phyloP scores from a whole-genome alignment of 2,113 vertebrate species.

The Microcebus murinus region DNA sequence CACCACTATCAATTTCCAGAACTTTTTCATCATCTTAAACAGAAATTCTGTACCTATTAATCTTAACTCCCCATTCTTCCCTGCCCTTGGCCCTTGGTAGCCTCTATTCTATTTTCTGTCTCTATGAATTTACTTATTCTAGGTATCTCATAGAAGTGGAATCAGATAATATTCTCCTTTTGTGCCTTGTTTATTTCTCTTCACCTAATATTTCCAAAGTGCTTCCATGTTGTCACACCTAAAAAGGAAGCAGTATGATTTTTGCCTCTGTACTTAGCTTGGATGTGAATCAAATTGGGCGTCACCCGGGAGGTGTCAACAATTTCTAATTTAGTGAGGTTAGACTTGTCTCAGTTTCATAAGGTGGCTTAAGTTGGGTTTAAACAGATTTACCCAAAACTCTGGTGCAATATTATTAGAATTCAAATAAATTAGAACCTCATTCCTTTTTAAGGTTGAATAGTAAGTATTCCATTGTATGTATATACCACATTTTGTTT shows the following conservation, averaged over 20 bases:
- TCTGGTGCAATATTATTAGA: conserved; percentile 20
- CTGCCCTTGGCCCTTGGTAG: neutral
- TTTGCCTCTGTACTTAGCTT: neutral
- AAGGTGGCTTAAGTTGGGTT: conserved; percentile 39
- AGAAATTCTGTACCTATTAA: neutral
- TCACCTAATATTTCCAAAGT: neutral
- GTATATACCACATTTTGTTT: neutral
- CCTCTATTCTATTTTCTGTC: neutral
- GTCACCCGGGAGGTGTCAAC: neutral
- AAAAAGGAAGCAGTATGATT: neutral
- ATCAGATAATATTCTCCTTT: neutral
- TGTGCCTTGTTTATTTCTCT: neutral
- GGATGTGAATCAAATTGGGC: neutral
- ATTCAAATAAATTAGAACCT: conserved; percentile 55
- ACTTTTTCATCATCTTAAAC: neutral
- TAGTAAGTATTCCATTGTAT: conserved; percentile 1
- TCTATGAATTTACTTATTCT: neutral
- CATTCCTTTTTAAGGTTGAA: neutral
- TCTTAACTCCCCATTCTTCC: neutral
- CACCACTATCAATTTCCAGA: neutral
- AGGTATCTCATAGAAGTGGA: neutral
- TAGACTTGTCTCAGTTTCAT: neutral
- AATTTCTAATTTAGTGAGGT: conserved; percentile 42
- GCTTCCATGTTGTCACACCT: neutral
- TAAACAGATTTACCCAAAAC: conserved; percentile 40